A percentile compares a stretch with the other conserved stretches of the same genome.
Evolutionary conservation across 2,797 vertebrate species (phyloP).

Genomic region (Myoxocephalus aenaeus): DNA sequence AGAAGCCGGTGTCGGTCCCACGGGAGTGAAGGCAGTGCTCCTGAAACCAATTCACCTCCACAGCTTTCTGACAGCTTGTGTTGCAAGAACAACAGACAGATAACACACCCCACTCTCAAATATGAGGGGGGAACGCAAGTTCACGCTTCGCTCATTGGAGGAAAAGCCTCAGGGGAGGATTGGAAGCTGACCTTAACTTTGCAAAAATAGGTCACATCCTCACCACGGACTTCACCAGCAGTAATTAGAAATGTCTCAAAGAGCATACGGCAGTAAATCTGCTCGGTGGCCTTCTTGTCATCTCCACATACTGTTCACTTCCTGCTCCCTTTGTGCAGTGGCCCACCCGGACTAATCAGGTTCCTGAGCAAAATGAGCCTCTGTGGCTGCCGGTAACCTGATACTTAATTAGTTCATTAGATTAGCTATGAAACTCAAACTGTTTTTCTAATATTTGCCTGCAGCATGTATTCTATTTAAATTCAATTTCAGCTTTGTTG

Average conservation of each 20-base stretch:
- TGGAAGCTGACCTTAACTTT: slow-evolving; percentile 51
- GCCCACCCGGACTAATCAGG: slow-evolving; percentile 61
- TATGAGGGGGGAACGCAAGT: slow-evolving; percentile 57
- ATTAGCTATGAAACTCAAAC: slow-evolving; percentile 71
- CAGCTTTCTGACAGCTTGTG: slow-evolving; percentile 64
- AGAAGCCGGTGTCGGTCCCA: slow-evolving; percentile 49
- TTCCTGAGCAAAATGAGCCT: slow-evolving; percentile 60
- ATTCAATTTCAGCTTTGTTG: slow-evolving; percentile 63
- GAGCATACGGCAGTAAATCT: slow-evolving; percentile 53
- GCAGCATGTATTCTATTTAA: slow-evolving; percentile 61
- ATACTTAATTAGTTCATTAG: slow-evolving; percentile 64
- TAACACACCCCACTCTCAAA: slow-evolving; percentile 60
- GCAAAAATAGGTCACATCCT: slow-evolving; percentile 58
- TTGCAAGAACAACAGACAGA: slow-evolving; percentile 77
- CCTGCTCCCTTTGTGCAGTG: slow-evolving; percentile 57
- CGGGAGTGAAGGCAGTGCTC: slow-evolving; percentile 40
- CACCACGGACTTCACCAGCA: slow-evolving; percentile 53
- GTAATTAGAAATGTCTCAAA: slow-evolving; percentile 64
- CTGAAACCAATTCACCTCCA: slow-evolving; percentile 70
- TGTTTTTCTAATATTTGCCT: slow-evolving; percentile 69
- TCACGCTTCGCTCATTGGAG: slow-evolving; percentile 50
- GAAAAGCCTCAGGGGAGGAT: slow-evolving; percentile 47
- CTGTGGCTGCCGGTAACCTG: slow-evolving; percentile 56
- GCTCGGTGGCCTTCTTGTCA: slow-evolving; percentile 55
- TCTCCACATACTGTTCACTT: slow-evolving; percentile 59